Conservation (phyloP, 2,888 invertebrate genomes). For the Phengaris alcon region DNA sequence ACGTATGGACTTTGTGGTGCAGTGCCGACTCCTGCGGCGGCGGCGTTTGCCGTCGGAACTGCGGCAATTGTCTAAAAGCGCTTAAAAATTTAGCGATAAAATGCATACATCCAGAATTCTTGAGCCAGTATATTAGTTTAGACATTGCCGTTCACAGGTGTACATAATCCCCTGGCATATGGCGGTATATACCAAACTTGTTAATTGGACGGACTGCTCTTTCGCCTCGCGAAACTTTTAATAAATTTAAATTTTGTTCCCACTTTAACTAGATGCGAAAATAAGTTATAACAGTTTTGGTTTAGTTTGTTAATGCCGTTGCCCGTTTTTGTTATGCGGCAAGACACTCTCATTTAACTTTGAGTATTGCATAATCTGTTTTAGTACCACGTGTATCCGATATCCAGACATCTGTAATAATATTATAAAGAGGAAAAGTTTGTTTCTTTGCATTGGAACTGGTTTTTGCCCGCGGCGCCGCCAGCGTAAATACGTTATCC, state of each 20-base stretch:
- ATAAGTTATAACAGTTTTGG: constrained; percentile 29
- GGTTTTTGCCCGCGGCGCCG: too few relatives aligned
- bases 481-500: too few relatives aligned
- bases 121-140: background rate
- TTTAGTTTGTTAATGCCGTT: background rate
- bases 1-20: too few relatives aligned
- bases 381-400: background rate
- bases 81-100: too few relatives aligned
- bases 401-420: too few relatives aligned
- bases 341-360: background rate
- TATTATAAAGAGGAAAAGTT: too few relatives aligned
- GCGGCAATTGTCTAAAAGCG: too few relatives aligned
- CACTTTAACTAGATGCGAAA: constrained; percentile 29
- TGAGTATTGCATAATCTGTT: too few relatives aligned
- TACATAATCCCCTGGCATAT: too few relatives aligned
- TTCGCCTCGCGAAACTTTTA: constrained; percentile 26
- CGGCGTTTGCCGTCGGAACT: too few relatives aligned
- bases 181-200: constrained; percentile 24
- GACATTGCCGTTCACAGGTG: background rate
- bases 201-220: constrained; percentile 31
- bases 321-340: constrained; percentile 1
- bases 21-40: too few relatives aligned
- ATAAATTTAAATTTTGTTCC: constrained; percentile 34
- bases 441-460: too few relatives aligned
- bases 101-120: background rate